Base-by-base conservation (phyloP, 1,140 invertebrate genomes). In the Drosophila ironensis region DNA sequence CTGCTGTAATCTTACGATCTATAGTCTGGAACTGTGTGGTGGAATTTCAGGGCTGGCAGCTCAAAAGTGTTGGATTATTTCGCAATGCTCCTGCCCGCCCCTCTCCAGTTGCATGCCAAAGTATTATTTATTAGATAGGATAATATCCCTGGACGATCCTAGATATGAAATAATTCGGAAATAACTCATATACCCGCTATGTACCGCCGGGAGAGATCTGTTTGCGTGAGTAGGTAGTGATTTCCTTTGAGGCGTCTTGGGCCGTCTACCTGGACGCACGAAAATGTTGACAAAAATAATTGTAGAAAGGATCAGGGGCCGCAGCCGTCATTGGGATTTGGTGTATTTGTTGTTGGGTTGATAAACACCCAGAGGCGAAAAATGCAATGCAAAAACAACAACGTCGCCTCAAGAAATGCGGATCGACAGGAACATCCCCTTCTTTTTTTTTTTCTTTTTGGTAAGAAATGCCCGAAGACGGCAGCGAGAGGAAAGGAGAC, bases 241-340 rank as follows among this genome's bases (percentile, higher is more conserved):
- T 73, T 77, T 72, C n/a, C n/a, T 66, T 53, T 14, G 25, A 20
- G 19, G 24, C 22, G 54, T 63, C 35, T 35, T 35, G 57, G n/a
- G n/a, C n/a, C 46, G 40, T 47, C 74, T 86, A 80, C 75, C 80
- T 86, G 80, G 20, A 24, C 12, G 73, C 7, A 17, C 17, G 46
- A 9, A 70, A 40, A 61, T 74, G 80, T 86, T 86, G 80, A 86
- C 74, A 75, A 75, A 87, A 86, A 86, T 86, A 64, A 68, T 74
- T 86, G 80, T 78, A 30, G 53, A 71, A 78, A 63, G 80, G 78
- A 86, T 86, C 80, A 60, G 24, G 52, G 14, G 48, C 52, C 48
- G 48, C 47, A 52, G 51, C 35, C 50, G 68, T 50, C 45, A 24
- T n/a, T 54, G 66, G 67, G 72, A 82, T 76, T 74, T 22, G 30